Evolutionary conservation across 2,797 vertebrate genomes (phyloP), one percentile per base, ranked within the genome.

Genomic region (Sebastes vulpes): DNA sequence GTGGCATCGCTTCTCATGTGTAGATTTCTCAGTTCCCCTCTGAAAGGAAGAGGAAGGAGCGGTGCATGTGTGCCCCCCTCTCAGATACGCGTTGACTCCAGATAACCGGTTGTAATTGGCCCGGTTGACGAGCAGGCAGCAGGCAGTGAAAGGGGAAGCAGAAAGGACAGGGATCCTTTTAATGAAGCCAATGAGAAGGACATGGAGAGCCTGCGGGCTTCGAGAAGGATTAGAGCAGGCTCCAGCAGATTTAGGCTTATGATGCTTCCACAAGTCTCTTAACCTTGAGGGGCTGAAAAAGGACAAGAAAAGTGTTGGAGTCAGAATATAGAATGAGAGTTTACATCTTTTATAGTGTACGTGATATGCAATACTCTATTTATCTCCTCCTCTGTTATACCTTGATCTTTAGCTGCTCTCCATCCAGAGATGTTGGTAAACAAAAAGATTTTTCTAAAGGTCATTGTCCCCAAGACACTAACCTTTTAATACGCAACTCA

Each of bases 31-130:
- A 57, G 61, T 78, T 89, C 78, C 29, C 6, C 64, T 73, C 25
- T 57, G 14, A 35, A 66, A 77, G 60, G 46, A 72, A 75, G 38
- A 50, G 65, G 72, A 76, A 57, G 50, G 72, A 74, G 31, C 38
- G 32, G 56, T 50, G 56, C 25, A 31, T 42, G 63, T 58, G 50
- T 60, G 50, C 71, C 74, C 87, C 35, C 66, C 35, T 78, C 72
- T 85, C 57, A 59, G 64, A 83, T 77, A 69, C 77, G 72, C 59
- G 35, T 75, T 92, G 88, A 94, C 83, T 87, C 63, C 67, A 75
- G 85, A 87, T 95, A 93, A 94, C 88, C 68, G 87, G 65, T 65
- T 75, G 79, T 93, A 94, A 95, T 95, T 94, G 89, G 82, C 87
- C 77, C 25, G 10, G 78, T 88, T 90, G 90, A 93, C 90, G 90